Conservation (phyloP, 2,797 vertebrate genomes). For the Sphenodon punctatus region DNA sequence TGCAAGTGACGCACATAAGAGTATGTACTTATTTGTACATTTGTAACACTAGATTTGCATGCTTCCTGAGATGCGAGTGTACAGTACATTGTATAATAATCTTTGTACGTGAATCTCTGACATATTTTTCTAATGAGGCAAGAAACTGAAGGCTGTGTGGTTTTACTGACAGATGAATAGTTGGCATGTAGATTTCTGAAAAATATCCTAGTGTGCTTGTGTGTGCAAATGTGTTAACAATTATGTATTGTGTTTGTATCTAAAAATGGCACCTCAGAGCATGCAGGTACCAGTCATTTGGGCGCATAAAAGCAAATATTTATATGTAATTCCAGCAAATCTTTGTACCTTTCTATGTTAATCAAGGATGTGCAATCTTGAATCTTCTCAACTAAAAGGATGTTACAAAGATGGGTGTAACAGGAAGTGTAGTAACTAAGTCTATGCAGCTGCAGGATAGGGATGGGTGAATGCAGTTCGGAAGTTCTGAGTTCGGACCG, state of each 20-base stretch:
- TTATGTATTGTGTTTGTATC: not conserved
- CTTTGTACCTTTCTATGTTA: no score
- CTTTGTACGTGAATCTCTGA: not conserved
- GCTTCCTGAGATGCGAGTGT: not conserved
- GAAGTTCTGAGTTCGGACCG: no score
- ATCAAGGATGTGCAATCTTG: no score
- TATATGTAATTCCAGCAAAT: no score
- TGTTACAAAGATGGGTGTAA: no score
- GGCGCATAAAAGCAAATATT: not conserved
- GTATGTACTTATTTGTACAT: not conserved
- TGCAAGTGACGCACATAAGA: not conserved
- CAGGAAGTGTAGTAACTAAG: no score
- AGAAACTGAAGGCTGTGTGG: no score
- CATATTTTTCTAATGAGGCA: not conserved
- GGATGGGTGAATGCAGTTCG: no score
- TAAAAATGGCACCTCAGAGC: not conserved
- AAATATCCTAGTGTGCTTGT: not conserved
- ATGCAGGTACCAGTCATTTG: not conserved
- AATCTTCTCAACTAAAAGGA: no score
- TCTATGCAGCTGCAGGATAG: no score
- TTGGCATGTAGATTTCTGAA: not conserved
- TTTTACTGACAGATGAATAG: not conserved
- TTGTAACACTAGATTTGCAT: not conserved
- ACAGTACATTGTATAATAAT: not conserved
- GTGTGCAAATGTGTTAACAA: not conserved